A percentile compares a stretch with the other conserved stretches of the same genome.
These are phyloP conservation scores for Cheilinus undulatus DNA, from an alignment of 2,113 vertebrate species.

Conservation along the genomic window DNA sequence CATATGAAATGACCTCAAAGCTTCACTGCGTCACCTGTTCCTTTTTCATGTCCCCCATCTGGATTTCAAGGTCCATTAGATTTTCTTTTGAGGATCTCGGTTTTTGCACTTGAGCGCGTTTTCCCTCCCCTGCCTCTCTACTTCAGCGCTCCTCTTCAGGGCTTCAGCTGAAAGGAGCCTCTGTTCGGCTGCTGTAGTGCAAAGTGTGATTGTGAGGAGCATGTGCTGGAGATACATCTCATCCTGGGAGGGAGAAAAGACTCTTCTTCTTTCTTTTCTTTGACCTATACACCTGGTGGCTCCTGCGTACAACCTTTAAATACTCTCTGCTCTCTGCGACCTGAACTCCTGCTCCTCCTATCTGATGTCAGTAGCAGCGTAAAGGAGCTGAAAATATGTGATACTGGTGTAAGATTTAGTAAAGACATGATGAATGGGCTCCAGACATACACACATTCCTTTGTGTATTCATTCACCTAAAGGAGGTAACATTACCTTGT, in stretches of 20 bases:
- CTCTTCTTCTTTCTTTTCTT: neutral
- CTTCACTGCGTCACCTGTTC: neutral
- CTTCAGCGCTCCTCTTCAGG: conserved; percentile 2
- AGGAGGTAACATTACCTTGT: conserved; percentile 45
- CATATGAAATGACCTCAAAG: conserved; percentile 9
- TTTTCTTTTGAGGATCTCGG: conserved; percentile 33
- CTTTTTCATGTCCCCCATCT: conserved; percentile 63
- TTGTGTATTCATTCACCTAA: conserved; percentile 36
- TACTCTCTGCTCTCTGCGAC: conserved; percentile 3
- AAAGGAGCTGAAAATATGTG: conserved; percentile 2
- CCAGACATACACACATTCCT: conserved; percentile 24
- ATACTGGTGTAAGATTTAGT: neutral
- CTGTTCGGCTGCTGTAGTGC: conserved; percentile 17
- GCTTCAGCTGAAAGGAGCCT: conserved; percentile 48
- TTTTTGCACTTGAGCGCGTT: conserved; percentile 41
- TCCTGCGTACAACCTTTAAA: conserved; percentile 17
- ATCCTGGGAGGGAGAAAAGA: neutral
- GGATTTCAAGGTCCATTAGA: conserved; percentile 61
- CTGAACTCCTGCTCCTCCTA: conserved; percentile 17
- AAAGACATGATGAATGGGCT: conserved; percentile 33
- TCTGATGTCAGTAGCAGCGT: neutral
- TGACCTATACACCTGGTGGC: conserved; percentile 35
- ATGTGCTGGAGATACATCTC: conserved; percentile 1
- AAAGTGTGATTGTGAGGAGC: neutral
- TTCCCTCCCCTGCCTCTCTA: conserved; percentile 8